Conservation (phyloP, 2,113 vertebrate genomes). For the Ctenomys sociabilis region DNA sequence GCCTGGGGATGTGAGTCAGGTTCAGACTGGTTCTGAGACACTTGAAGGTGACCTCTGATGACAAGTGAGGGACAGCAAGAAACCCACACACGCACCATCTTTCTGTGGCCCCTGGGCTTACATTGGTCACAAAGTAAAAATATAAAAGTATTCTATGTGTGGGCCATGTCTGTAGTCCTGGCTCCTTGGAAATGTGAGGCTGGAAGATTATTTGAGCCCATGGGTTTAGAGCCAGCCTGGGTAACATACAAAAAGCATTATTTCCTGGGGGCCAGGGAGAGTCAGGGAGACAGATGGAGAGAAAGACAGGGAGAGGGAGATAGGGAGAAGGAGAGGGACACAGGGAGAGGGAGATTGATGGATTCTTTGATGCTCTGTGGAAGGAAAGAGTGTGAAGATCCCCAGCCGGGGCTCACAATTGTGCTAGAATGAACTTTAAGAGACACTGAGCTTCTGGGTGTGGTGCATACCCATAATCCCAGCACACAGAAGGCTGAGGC, state of each 20-base stretch:
- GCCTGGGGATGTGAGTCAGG: background rate
- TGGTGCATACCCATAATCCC: background rate
- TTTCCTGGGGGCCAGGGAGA: background rate
- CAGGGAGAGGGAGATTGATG: background rate
- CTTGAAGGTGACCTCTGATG: fast-evolving
- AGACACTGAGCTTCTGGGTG: background rate
- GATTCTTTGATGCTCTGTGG: background rate
- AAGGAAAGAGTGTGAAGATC: background rate
- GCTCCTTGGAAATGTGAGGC: background rate
- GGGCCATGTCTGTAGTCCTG: background rate
- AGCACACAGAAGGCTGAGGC: background rate
- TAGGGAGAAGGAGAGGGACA: background rate
- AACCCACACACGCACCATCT: background rate
- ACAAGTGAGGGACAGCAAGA: background rate
- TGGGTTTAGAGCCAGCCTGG: background rate
- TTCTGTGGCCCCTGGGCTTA: background rate
- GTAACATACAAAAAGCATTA: background rate
- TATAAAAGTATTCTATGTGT: background rate
- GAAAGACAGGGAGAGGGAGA: background rate
- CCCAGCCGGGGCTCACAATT: background rate
- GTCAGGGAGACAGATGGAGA: background rate
- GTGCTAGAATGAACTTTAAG: background rate
- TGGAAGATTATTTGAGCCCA: background rate
- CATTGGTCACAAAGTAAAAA: slow-evolving; percentile 10
- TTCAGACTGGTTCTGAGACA: background rate